Base-by-base conservation (phyloP, 2,113 vertebrate species). In the Lathamus discolor region DNA sequence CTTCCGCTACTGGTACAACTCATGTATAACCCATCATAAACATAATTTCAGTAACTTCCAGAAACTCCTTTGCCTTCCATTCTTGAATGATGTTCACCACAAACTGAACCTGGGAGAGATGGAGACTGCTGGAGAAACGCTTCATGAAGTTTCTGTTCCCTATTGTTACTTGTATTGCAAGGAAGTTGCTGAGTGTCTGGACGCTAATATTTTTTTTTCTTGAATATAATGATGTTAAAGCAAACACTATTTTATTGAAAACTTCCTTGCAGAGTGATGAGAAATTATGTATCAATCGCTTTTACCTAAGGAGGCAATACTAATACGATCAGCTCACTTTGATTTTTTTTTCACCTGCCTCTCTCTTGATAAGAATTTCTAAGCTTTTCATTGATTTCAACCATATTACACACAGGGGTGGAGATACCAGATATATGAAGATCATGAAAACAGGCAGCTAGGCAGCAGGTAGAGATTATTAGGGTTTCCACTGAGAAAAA, bases 401-500 rank as follows among this genome's bases (percentile, higher is more conserved):
- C 24, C 24, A 51, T 28, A 70, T 81, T 31, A 75, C 64, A 89
- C 7, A 68, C 11, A n/a, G 9, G 3, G n/a, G 10, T 54, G 8
- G 35, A 75, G 29, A 75, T 31, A 79, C 15, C 46, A 67, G 39
- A 70, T 51, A 75, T 0, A 68, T 6, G 33, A 83, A 68, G 52
- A 48, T 72, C 63, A 86, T 33, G 68, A 81, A 92, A 95, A 91
- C 61, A 92, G 51, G 39, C 68, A 93, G 28, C n/a, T 74, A 93
- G 20, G 43, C 63, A 96, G 46, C 54, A 90, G 80, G 48, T 68
- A 92, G 94, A 94, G 83, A 88, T 90, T 81, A 86, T 83, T 74
- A 93, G 28, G 49, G 83, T 70, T 95, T 96, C 96, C 92, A 88
- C 92, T 92, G 95, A 97, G 95, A 94, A 95, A 94, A 95, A 92